Conservation (phyloP, 2,113 vertebrate species). For the Phaethornis superciliosus region DNA sequence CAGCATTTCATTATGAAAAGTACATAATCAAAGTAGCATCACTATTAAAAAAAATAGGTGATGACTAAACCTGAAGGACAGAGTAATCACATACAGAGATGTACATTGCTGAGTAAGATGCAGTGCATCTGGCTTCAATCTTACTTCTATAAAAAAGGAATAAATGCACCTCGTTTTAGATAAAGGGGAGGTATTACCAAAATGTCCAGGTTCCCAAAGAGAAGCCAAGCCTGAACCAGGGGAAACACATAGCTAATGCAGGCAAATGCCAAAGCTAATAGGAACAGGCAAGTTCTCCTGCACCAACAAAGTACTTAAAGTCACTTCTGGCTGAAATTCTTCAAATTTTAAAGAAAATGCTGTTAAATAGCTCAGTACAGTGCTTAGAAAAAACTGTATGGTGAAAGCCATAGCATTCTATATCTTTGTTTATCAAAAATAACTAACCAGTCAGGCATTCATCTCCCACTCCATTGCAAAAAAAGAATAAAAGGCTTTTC, state of each 20-base stretch:
- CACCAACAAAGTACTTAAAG: background rate
- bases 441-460: background rate
- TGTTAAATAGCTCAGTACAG: background rate
- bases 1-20: fast-evolving
- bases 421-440: background rate
- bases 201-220: background rate
- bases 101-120: background rate
- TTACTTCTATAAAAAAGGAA: background rate
- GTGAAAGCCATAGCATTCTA: background rate
- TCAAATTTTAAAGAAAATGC: background rate
- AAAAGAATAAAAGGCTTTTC: background rate
- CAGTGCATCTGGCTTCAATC: background rate
- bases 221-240: background rate
- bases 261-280: background rate
- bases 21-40: background rate
- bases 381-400: background rate
- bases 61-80: background rate
- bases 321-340: background rate
- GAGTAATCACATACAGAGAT: background rate
- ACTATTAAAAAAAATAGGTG: background rate
- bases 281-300: background rate
- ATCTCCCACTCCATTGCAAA: background rate
- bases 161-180: background rate
- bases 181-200: background rate
- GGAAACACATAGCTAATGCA: background rate